Percentiles rank a stretch among this genome's conserved stretches.
Evolutionary conservation across 2,113 vertebrate genomes (phyloP).

Genomic region (Pelusios castaneus): DNA sequence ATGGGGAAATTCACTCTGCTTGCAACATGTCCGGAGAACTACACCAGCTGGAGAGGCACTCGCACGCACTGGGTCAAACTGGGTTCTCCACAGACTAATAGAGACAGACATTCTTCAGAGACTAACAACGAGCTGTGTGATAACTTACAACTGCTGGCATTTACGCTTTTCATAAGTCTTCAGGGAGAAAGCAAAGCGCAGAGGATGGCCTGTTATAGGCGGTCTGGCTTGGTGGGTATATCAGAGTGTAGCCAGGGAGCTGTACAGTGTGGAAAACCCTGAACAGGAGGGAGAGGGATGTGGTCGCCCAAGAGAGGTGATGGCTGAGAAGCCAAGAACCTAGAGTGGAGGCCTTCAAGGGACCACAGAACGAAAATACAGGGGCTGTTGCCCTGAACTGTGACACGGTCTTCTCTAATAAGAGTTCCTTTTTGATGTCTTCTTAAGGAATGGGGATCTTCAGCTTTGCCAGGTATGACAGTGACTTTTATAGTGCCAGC

Average conservation of each 20-base stretch:
- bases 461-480: conserved; percentile 86
- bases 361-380: background rate
- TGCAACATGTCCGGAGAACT: background rate
- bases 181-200: background rate
- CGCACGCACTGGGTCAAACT: background rate
- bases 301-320: background rate
- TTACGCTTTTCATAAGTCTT: background rate
- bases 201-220: background rate
- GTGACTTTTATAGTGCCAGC: conserved; percentile 78
- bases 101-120: no score
- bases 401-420: background rate
- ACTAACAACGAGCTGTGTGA: no score
- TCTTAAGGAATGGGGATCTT: conserved; percentile 84
- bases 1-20: no score
- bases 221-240: background rate
- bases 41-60: no score
- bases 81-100: background rate
- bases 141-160: background rate
- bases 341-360: background rate
- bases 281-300: background rate
- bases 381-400: background rate
- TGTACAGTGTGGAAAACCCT: background rate
- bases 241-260: background rate
- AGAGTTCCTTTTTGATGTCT: background rate
- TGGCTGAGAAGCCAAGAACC: background rate